Conservation (phyloP, 2,797 vertebrate genomes). For the Halcyon leucocephala region DNA sequence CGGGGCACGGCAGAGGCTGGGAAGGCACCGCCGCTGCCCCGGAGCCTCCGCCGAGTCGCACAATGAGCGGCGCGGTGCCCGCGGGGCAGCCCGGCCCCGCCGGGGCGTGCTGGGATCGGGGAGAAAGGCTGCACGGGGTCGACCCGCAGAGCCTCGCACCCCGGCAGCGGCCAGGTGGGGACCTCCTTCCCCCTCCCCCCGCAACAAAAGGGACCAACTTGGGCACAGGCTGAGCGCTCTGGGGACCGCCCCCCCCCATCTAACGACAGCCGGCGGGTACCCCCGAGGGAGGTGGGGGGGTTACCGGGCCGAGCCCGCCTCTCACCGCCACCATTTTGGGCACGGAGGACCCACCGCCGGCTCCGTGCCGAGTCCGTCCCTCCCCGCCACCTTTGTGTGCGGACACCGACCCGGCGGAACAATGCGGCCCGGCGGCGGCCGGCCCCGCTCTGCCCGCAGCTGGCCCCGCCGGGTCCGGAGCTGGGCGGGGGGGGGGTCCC, state of each 20-base stretch:
- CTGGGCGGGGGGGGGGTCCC: neutral
- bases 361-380: neutral
- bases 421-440: conserved; percentile 1
- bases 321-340: conserved; percentile 77
- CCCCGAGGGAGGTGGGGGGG: neutral
- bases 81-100: neutral
- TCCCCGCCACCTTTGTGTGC: conserved; percentile 36
- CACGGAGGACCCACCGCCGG: neutral
- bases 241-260: neutral
- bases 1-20: neutral
- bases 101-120: neutral
- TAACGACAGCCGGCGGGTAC: neutral
- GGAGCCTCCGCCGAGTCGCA: neutral
- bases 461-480: neutral
- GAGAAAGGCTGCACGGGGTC: neutral
- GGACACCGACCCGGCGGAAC: conserved; percentile 49
- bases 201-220: neutral
- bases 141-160: neutral
- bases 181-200: neutral
- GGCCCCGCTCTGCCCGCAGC: neutral
- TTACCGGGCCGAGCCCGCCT: conserved; percentile 1
- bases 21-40: neutral
- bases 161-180: conserved; percentile 5
- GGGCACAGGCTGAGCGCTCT: neutral
- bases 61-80: conserved; percentile 2